Conservation (phyloP, 1,140 invertebrate species). For the Microplitis demolitor region DNA sequence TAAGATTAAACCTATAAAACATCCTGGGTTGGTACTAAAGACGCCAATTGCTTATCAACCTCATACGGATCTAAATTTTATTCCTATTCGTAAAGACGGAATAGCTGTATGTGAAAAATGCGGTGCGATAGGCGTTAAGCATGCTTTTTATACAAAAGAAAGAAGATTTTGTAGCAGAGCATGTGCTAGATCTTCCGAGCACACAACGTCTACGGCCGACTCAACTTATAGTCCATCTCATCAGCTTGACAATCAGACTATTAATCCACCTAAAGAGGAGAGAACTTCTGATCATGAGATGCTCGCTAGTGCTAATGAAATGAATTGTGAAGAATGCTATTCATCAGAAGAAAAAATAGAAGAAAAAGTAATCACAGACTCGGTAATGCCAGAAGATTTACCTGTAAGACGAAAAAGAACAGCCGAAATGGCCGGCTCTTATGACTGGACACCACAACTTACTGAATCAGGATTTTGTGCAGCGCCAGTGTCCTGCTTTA, state of each 20-base stretch:
- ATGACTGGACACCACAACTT: conserved; percentile 83
- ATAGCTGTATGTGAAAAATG: conserved; percentile 89
- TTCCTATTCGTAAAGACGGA: conserved; percentile 81
- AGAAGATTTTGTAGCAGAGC: conserved; percentile 79
- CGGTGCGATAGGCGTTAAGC: conserved; percentile 86
- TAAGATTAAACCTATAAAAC: conserved; percentile 77
- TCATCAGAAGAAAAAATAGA: background rate
- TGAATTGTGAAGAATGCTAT: background rate
- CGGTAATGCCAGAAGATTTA: conserved; percentile 56
- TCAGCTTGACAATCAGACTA: conserved; percentile 37
- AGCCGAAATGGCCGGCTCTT: conserved; percentile 72
- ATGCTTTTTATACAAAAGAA: conserved; percentile 87
- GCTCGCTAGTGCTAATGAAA: conserved; percentile 35
- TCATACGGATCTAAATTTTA: conserved; percentile 77
- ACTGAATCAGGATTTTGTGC: conserved; percentile 78
- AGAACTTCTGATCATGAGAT: conserved; percentile 38
- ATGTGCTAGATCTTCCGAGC: conserved; percentile 67
- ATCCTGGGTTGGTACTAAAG: conserved; percentile 76
- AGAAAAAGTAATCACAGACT: conserved; percentile 38
- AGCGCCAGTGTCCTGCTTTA: conserved; percentile 88
- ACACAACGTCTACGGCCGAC: conserved; percentile 49
- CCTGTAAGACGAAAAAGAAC: conserved; percentile 61
- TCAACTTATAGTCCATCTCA: conserved; percentile 58
- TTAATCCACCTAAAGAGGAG: conserved; percentile 27
- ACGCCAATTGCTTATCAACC: conserved; percentile 81